Evolutionary conservation across 92 coral and sea anemone species (phyloP), one percentile per base, ranked within the genome.

Genomic region (Chrysogorgia sp.): DNA sequence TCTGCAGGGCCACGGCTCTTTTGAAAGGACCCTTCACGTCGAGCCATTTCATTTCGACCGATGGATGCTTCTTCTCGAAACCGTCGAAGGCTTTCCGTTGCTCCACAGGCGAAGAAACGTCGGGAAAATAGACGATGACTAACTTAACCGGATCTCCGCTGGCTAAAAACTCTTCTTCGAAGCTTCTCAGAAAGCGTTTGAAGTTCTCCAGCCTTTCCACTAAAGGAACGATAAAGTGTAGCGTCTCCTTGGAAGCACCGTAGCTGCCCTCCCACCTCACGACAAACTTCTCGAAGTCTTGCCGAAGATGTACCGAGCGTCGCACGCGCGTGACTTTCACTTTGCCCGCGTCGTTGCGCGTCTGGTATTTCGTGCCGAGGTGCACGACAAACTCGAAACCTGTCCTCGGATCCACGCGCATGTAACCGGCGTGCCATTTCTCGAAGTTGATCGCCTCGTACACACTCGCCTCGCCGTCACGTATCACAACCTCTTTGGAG

Each of bases 391-490:
- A 96, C 90, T 96, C 97, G 0, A 91, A 86, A 4, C 97, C 97
- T 25, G 83, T 81, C 13, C 85, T 81, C 14, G 99, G 99, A 68
- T 96, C 96, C 26, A 96, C 89, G 47, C 99, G 84, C 33, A 96
- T 92, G 79, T 96, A 96, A n/a, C 99, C 99, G 30, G 89, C 91
- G 50, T 96, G 90, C 55, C 90, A 82, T 69, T 92, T 96, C 71
- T 89, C 90, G 74, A 96, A 96, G 30, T 87, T 93, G 47, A 96
- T 80, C 62, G 93, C 92, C 58, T 96, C 85, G 65, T 91, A 93
- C 7, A 91, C 78, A 14, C 84, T 88, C 55, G 86, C 78, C 56
- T 89, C 87, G 0, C 97, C 99, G 50, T 96, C 97, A 47, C 90
- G 92, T 34, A 89, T 88, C 41, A 91, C 87, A 12, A 89, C 82